These are phyloP conservation scores for Peromyscus melanophrys DNA, from an alignment of 2,797 vertebrate genomes.

Conservation along the genomic window DNA sequence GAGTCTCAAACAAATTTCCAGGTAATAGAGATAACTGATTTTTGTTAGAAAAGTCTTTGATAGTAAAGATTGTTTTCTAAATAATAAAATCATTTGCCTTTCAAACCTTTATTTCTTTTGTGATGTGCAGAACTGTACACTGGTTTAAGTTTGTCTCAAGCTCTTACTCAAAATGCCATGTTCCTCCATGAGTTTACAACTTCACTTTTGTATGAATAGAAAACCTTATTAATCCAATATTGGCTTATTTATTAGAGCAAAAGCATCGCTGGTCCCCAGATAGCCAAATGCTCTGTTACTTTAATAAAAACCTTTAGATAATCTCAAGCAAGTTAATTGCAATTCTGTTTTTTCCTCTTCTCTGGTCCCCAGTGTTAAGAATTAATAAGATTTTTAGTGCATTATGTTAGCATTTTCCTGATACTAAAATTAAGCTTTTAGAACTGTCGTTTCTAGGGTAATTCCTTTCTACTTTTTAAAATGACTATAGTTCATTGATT, in stretches of 20 bases:
- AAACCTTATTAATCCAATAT: conserved; percentile 77
- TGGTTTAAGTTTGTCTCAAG: neutral
- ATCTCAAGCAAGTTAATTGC: conserved; percentile 85
- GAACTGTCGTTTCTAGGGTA: conserved; percentile 73
- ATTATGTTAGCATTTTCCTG: conserved; percentile 81
- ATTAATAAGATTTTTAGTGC: conserved; percentile 84
- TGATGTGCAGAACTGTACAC: neutral
- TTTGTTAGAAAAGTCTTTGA: neutral
- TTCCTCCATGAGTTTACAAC: conserved; percentile 61
- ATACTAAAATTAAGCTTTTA: conserved; percentile 82
- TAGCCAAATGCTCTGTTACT: conserved; percentile 71
- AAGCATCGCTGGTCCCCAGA: conserved; percentile 70
- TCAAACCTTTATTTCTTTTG: neutral
- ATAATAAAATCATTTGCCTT: conserved; percentile 8
- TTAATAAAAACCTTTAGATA: conserved; percentile 82
- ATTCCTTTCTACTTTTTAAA: conserved; percentile 74
- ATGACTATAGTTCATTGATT: conserved; percentile 65
- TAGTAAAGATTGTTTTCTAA: conserved; percentile 12
- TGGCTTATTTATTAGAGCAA: conserved; percentile 76
- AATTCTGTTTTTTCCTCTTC: conserved; percentile 72
- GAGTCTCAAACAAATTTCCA: neutral
- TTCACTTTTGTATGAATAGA: conserved; percentile 71
- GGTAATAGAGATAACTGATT: neutral
- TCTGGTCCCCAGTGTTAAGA: conserved; percentile 81
- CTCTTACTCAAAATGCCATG: conserved; percentile 26